Conservation (phyloP, 1,140 invertebrate genomes). For the Drosophila trapezifrons region DNA sequence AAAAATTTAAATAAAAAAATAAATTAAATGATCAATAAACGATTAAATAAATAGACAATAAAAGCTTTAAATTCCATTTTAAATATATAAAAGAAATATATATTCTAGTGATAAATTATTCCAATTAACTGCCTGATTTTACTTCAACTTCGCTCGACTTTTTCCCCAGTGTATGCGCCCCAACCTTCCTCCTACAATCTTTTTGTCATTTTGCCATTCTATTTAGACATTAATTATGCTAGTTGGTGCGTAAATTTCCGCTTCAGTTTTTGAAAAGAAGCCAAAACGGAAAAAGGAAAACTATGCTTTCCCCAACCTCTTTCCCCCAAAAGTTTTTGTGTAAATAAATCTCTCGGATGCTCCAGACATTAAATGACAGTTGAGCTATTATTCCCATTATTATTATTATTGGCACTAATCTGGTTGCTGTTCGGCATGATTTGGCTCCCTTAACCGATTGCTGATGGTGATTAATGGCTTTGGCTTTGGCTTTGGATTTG, state of each 20-base stretch:
- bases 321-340: background rate
- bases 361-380: conserved; percentile 40
- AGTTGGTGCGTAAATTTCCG: conserved; percentile 61
- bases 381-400: conserved; percentile 57
- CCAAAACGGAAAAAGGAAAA: conserved; percentile 27
- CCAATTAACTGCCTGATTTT: background rate
- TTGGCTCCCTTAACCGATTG: conserved; percentile 61
- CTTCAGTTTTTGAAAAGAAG: conserved; percentile 21
- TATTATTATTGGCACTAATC: conserved; percentile 69
- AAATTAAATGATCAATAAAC: too few species aligned
- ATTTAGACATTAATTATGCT: conserved; percentile 62
- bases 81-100: too few species aligned
- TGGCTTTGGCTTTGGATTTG: conserved; percentile 12
- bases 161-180: background rate
- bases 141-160: background rate
- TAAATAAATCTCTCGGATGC: conserved; percentile 26
- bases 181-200: conserved; percentile 3
- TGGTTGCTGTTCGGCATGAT: conserved; percentile 60
- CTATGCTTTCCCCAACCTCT: background rate
- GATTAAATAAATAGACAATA: too few species aligned
- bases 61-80: too few species aligned
- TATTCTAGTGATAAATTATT: background rate
- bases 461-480: conserved; percentile 74
- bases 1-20: too few species aligned
- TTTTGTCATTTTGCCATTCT: conserved; percentile 46